A percentile compares a stretch with the other conserved stretches of the same genome.
Conservation (phyloP, 2,797 vertebrate species). For the Acanthornis magna region DNA sequence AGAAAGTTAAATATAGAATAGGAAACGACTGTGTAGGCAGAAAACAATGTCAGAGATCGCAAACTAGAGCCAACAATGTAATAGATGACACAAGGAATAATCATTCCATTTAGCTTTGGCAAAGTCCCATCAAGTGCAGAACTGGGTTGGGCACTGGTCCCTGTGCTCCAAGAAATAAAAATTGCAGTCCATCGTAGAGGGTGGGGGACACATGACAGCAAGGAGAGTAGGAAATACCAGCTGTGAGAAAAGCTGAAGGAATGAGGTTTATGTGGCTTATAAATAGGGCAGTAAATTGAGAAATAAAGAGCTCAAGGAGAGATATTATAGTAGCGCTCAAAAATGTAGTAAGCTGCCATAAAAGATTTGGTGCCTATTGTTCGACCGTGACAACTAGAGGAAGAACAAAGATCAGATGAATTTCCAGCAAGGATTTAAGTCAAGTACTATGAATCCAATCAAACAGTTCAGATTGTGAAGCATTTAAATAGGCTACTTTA, state of each 20-base stretch:
- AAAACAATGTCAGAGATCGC: not conserved
- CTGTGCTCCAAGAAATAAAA: not conserved
- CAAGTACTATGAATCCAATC: not conserved
- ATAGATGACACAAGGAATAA: not conserved
- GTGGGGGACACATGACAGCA: not conserved
- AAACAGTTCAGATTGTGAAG: not conserved
- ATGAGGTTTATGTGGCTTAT: not conserved
- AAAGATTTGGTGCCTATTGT: constrained; percentile 9
- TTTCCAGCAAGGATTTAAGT: not conserved
- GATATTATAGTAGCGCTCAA: not conserved
- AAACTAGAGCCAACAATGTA: not conserved
- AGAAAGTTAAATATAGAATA: constrained; percentile 27
- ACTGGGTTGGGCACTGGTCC: not conserved
- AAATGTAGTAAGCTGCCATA: not conserved
- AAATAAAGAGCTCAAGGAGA: not conserved
- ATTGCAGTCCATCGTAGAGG: rapidly evolving
- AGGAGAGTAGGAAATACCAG: not conserved
- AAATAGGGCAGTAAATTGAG: not conserved
- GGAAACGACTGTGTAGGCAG: not conserved
- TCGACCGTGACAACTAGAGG: not conserved
- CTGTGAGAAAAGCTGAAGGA: not conserved
- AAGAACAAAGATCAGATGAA: not conserved
- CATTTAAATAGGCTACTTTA: not conserved
- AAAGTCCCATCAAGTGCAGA: not conserved
- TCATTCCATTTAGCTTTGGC: not conserved